Evolutionary conservation across 1,140 invertebrate species (phyloP), one percentile per base, ranked within the genome.

Genomic region (Lepidostoma basale): DNA sequence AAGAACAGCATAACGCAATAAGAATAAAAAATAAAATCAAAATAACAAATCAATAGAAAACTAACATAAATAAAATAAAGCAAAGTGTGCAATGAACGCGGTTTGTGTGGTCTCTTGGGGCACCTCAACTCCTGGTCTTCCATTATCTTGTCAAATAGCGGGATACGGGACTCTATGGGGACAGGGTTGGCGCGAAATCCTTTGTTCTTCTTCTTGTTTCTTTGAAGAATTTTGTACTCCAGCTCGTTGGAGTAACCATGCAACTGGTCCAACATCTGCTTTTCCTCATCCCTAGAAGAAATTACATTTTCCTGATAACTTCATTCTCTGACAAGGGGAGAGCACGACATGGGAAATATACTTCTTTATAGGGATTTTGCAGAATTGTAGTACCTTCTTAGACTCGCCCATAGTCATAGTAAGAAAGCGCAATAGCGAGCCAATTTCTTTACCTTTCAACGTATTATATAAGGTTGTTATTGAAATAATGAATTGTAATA

Each of bases 121-220:
- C 74, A 88, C 88, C 88, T 87, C 80, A 86, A 85, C 75, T 89
- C 88, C 77, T 89, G 88, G 67, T 89, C 87, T 63, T 86, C 85
- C 52, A 90, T 77, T 59, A 90, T 85, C 78, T 89, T 89, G 74
- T 90, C 85, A 66, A 89, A 90, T 1, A 90, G 78, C 1, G 87
- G 88, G 67, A 90, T 85, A 71, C 86, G 84, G 0, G 88, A 89
- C 62, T 88, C 87, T 18, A 89, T 85, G 3, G 89, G 89, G 40
- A 90, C 83, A n/a, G 88, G 86, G 73, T 85, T 84, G 3, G 85
- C 84, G 64, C 80, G 79, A 66, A 87, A 87, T 65, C 72, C 73
- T 67, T 81, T 85, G 74, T 74, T 80, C 60, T 83, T 82, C 40
- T 77, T 79, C 74, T 79, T 84, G 56, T 79, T n/a, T n/a, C n/a